Evolutionary conservation across 2,888 invertebrate genomes (phyloP).

Genomic region (Choristoneura rosaceana): DNA sequence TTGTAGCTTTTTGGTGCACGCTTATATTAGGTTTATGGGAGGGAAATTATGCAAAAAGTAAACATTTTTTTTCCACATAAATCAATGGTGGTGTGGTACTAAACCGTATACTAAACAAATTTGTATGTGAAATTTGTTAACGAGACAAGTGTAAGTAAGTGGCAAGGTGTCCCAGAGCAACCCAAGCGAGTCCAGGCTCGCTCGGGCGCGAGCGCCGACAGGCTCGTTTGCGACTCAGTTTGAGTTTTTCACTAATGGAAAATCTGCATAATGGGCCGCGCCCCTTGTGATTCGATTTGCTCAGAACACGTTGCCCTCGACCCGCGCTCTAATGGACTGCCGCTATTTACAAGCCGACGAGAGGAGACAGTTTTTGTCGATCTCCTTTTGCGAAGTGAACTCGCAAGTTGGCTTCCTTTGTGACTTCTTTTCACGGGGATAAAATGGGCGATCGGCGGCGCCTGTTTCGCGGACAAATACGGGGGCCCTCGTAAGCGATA

Average conservation of each 20-base stretch:
- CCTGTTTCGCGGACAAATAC: conserved; percentile 61
- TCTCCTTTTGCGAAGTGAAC: conserved; percentile 63
- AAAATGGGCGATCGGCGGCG: conserved; percentile 61
- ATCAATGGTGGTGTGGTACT: background rate
- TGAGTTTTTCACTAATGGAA: conserved; percentile 78
- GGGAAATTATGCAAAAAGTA: too few species aligned
- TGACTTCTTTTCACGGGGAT: conserved; percentile 63
- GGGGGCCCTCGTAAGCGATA: conserved; percentile 69
- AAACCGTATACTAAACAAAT: background rate
- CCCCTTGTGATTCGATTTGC: conserved; percentile 76
- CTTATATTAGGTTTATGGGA: too few species aligned
- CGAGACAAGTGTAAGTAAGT: background rate
- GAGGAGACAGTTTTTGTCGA: conserved; percentile 67
- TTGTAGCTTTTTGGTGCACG: too few species aligned
- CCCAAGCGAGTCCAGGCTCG: background rate
- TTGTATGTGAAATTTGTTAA: background rate
- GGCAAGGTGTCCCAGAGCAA: background rate
- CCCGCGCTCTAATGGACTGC: conserved; percentile 68
- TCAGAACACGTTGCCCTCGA: conserved; percentile 66
- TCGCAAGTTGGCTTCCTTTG: conserved; percentile 60
- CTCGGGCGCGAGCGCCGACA: background rate
- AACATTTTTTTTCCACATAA: background rate
- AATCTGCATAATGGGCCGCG: conserved; percentile 80
- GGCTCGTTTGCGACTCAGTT: conserved; percentile 46
- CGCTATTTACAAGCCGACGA: conserved; percentile 65